A percentile compares a stretch with the other conserved stretches of the same genome.
Conservation (phyloP, 2,888 invertebrate genomes). For the Sminthurinus aureus region DNA sequence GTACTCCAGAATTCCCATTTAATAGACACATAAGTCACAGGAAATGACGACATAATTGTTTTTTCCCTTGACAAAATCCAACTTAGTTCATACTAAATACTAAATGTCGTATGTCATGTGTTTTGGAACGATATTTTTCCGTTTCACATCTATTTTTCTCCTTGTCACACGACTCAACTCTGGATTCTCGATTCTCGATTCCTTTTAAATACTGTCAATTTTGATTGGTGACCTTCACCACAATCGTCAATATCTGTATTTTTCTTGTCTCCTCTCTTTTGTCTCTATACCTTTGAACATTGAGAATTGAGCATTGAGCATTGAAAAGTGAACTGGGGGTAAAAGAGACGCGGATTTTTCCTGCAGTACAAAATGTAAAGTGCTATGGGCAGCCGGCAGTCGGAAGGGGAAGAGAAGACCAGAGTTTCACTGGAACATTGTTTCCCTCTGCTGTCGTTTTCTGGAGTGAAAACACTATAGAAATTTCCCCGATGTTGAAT, state of each 20-base stretch:
- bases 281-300: no score
- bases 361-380: neutral
- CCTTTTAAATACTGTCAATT: no score
- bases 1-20: neutral
- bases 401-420: neutral
- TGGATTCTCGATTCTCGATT: no score
- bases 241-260: no score
- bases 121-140: no score
- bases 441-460: constrained; percentile 31
- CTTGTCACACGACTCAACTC: no score
- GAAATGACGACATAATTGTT: neutral
- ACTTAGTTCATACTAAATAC: no score
- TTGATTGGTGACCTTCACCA: no score
- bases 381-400: neutral
- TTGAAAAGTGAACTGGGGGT: neutral
- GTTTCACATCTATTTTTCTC: no score
- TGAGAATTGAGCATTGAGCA: no score
- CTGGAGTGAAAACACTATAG: neutral
- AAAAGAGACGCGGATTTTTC: neutral
- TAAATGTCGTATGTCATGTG: no score
- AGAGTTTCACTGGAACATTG: neutral
- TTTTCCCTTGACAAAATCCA: neutral
- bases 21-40: neutral
- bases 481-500: neutral
- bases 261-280: no score